Percentiles rank a stretch among this genome's conserved stretches.
These are phyloP conservation scores for Alcedo atthis DNA, from an alignment of 2,797 vertebrate genomes.

Conservation along the genomic window DNA sequence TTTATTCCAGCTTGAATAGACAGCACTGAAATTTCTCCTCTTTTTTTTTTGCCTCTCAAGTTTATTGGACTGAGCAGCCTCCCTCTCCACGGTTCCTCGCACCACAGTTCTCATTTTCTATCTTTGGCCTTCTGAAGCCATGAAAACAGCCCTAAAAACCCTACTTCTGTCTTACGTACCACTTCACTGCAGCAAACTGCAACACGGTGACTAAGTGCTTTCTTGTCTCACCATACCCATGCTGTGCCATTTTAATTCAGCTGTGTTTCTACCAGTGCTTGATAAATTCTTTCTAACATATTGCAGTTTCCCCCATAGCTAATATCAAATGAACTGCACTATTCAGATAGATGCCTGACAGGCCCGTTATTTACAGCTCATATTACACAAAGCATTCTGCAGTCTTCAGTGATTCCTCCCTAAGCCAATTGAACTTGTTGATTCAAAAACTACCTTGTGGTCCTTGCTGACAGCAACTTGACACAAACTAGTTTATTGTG, in stretches of 20 bases:
- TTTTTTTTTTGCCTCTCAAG: not conserved
- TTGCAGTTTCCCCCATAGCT: not conserved
- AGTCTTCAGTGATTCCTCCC: not conserved
- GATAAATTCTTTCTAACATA: not conserved
- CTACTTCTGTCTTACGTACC: fast-evolving
- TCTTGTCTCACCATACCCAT: not conserved
- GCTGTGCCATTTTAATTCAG: not conserved
- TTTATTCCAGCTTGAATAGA: not conserved
- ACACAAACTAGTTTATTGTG: not conserved
- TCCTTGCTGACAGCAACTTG: not conserved
- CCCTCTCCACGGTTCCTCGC: not conserved
- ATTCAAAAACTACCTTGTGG: not conserved
- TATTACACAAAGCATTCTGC: not conserved
- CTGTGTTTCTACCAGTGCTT: not conserved
- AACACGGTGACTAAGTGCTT: not conserved
- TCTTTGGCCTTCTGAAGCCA: not conserved
- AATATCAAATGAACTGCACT: not conserved
- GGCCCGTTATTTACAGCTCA: not conserved
- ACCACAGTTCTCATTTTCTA: not conserved
- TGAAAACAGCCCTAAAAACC: not conserved
- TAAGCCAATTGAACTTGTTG: not conserved
- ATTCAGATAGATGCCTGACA: not conserved
- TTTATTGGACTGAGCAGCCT: not conserved
- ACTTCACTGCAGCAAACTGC: not conserved
- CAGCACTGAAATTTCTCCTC: not conserved